Evolutionary conservation across 2,888 invertebrate species (phyloP), one percentile per base, ranked within the genome.

Genomic region (Deroplatys truncata): DNA sequence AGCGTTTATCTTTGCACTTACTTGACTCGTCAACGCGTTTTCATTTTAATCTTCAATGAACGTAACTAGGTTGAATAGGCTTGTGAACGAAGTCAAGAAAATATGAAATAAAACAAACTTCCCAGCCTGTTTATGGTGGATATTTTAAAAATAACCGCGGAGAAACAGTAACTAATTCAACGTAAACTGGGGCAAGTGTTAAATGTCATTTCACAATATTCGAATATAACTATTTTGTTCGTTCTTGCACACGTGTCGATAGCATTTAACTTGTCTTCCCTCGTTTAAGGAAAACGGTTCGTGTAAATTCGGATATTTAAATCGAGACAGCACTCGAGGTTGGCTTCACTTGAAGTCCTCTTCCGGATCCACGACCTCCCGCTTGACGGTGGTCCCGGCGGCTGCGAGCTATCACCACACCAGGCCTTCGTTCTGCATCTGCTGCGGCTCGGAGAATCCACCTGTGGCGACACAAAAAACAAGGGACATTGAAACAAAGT

Each of bases 351-450:
- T 83, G 87, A 35, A 87, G 87, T 83, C 83, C 2, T 28, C 43
- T 29, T 82, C 87, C n/a, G 43, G 82, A 9, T 86, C 72, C 25
- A 28, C 82, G 86, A 72, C 82, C 56, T 82, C 82, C 29, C 82
- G 72, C 25, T 82, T 29, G 28, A 49, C 31, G 85, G 89, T 31
- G 29, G n/a, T 28, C 56, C 16, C 28, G 84, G 56, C 88, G 29
- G 56, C 85, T 9, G 86, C 49, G 56, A 85, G 89, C 90, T 91
- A 91, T 91, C 91, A 96, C 96, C 96, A 96, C 94, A 96, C 96
- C 92, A 96, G 95, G 89, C 96, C 96, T 93, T 96, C 96, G 93
- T 95, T 96, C 93, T 96, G 95, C 94, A 95, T 94, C 94, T 96
- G 96, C 93, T 96, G 96, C 92, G 96, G 95, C 93, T 96, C 96